Conservation (phyloP, 92 coral and sea anemone species). For the Epizoanthus ramosus region DNA sequence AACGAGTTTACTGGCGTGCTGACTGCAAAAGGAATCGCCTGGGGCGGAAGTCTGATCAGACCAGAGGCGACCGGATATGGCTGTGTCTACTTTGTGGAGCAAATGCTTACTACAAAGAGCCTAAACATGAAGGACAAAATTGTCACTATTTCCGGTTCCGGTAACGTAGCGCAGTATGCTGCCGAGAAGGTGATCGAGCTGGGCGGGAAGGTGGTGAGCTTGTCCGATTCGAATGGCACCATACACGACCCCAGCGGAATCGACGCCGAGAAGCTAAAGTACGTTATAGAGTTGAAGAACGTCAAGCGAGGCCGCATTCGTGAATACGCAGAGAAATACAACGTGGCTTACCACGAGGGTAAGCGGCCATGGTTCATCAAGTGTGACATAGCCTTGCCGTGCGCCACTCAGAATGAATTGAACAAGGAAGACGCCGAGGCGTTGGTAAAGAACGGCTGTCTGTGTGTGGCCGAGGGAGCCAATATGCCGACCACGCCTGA, state of each 20-base stretch:
- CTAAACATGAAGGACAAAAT: conserved; percentile 68
- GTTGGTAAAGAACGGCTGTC: conserved; percentile 79
- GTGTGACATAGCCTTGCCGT: conserved; percentile 85
- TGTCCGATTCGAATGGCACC: conserved; percentile 83
- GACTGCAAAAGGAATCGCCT: conserved; percentile 77
- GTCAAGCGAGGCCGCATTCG: conserved; percentile 86
- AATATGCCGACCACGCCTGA: conserved; percentile 88
- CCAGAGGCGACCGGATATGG: conserved; percentile 95
- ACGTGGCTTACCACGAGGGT: conserved; percentile 77
- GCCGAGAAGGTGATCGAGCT: conserved; percentile 70
- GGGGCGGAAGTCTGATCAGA: conserved; percentile 85
- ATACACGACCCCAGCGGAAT: conserved; percentile 84
- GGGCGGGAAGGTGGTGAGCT: conserved; percentile 81
- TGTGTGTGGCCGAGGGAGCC: conserved; percentile 81
- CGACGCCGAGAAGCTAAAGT: conserved; percentile 69
- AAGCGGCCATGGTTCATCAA: conserved; percentile 84
- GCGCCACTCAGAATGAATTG: conserved; percentile 86
- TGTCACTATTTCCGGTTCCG: conserved; percentile 83
- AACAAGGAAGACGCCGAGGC: conserved; percentile 76
- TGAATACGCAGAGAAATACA: conserved; percentile 77
- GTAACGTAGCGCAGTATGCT: conserved; percentile 88
- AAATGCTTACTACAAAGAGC: conserved; percentile 74
- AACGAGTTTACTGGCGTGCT: conserved; percentile 90
- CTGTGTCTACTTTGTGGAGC: conserved; percentile 77
- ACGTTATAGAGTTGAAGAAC: conserved; percentile 81